phyloP scores from a whole-genome alignment of 1,140 invertebrate species.

The Protaetia brevitarsis region DNA sequence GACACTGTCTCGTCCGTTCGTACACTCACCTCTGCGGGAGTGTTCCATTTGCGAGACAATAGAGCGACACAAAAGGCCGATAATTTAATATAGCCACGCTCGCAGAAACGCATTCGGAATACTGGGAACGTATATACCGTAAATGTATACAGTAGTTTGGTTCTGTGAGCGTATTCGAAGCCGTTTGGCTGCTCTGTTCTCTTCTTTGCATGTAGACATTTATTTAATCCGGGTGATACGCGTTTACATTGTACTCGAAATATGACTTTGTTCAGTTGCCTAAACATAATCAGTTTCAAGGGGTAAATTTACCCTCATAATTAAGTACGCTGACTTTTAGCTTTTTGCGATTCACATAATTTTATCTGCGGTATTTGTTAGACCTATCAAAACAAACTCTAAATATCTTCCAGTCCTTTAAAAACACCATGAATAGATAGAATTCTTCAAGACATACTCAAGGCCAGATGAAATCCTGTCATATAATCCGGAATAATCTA shows the following conservation, averaged over 20 bases:
- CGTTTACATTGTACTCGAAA: neutral
- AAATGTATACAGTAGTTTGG: neutral
- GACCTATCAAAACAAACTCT: no score
- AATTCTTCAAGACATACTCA: no score
- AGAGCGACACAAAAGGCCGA: neutral
- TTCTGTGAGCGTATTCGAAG: neutral
- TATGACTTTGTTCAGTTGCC: neutral
- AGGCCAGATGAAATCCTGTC: no score
- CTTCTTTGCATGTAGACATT: neutral
- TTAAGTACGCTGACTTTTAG: no score
- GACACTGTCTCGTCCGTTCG: neutral
- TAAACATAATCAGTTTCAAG: no score
- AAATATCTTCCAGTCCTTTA: no score
- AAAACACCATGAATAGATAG: no score
- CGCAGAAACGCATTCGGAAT: neutral
- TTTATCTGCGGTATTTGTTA: no score
- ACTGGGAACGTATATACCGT: neutral
- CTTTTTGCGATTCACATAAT: no score
- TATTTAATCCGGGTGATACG: neutral
- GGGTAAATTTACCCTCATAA: no score
- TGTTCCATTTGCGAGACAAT: neutral
- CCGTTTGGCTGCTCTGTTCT: neutral
- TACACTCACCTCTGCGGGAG: neutral
- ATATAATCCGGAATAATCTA: no score
- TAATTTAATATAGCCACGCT: neutral